Conservation (phyloP, 2,113 vertebrate species). For the Cyprinodon tularosa region DNA sequence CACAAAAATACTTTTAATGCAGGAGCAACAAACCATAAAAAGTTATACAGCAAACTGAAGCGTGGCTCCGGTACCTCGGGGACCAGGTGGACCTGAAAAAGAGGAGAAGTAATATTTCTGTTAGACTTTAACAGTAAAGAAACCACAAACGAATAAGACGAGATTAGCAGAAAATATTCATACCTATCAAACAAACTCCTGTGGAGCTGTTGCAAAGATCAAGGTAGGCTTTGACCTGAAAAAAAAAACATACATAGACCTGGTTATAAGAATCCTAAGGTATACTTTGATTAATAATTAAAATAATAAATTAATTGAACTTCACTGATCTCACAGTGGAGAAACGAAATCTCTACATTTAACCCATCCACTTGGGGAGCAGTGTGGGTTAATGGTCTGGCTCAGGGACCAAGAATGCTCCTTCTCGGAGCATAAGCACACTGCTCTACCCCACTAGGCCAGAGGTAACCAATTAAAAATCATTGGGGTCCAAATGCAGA, state of each 20-base stretch:
- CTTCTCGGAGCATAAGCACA: no score
- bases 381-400: no score
- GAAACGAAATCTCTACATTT: no score
- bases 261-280: not conserved
- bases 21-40: not conserved
- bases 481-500: no score
- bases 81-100: slow-evolving; percentile 84
- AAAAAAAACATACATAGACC: slow-evolving; percentile 2
- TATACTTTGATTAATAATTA: not conserved
- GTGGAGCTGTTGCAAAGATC: slow-evolving; percentile 88
- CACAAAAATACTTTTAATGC: not conserved
- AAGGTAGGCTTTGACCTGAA: slow-evolving; percentile 84
- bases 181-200: slow-evolving; percentile 89
- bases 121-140: not conserved
- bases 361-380: no score
- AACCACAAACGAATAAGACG: not conserved
- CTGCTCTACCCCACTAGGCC: no score
- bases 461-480: no score
- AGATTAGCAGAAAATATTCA: not conserved
- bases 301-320: no score
- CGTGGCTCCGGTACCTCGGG: slow-evolving; percentile 80
- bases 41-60: not conserved
- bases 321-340: no score
- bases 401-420: no score
- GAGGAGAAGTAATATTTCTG: not conserved